phyloP scores from a whole-genome alignment of 2,113 vertebrate genomes.

The Carassius carassius region DNA sequence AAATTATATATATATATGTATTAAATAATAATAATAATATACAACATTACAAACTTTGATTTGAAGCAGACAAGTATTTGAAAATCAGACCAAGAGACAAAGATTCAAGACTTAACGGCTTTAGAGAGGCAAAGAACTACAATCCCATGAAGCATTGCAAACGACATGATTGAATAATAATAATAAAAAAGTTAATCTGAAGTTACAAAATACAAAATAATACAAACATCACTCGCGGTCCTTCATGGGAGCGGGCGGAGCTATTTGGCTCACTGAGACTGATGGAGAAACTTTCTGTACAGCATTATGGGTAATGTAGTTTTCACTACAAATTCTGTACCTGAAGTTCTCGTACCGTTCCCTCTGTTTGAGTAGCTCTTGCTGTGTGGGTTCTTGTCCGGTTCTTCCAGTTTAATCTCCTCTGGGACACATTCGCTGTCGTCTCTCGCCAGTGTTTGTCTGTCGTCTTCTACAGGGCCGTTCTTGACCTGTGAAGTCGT shows the following conservation, averaged over 20 bases:
- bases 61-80: too few relatives aligned
- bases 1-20: too few relatives aligned
- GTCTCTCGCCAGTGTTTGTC: neutral
- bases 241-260: neutral
- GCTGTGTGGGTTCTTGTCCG: neutral
- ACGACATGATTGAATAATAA: neutral
- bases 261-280: neutral
- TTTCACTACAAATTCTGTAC: neutral
- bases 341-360: slow-evolving; percentile 11
- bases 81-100: neutral
- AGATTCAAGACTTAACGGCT: neutral
- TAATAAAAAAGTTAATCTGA: neutral
- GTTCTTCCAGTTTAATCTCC: neutral
- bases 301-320: neutral
- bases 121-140: neutral
- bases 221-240: too few relatives aligned
- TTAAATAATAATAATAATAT: too few relatives aligned
- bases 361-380: slow-evolving; percentile 7
- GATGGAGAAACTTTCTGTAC: neutral
- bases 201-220: neutral
- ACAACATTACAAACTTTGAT: too few relatives aligned
- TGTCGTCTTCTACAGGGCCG: slow-evolving; percentile 22
- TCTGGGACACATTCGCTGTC: neutral
- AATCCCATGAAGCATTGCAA: neutral
- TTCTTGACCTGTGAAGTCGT: slow-evolving; percentile 54